Conservation (phyloP, 1,140 invertebrate species). For the Bactericera cockerelli region DNA sequence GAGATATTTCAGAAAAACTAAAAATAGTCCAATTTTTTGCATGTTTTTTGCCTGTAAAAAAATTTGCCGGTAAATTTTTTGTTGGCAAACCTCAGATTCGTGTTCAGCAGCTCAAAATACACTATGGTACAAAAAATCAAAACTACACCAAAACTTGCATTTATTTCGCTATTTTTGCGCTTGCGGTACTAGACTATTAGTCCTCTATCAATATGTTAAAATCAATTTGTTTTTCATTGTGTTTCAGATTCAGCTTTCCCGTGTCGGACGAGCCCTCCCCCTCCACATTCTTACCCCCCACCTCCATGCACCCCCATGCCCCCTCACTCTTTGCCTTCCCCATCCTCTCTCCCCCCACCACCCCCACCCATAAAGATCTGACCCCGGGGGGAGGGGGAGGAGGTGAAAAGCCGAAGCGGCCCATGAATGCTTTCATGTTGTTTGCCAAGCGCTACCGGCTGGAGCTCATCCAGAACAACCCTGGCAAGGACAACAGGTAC, state of each 20-base stretch:
- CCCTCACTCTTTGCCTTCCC: neutral
- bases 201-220: too few relatives aligned
- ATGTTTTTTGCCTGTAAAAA: too few relatives aligned
- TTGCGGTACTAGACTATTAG: too few relatives aligned
- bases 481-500: conserved; percentile 41
- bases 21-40: too few relatives aligned
- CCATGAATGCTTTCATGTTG: conserved; percentile 43
- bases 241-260: conserved; percentile 22
- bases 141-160: too few relatives aligned
- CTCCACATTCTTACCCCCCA: conserved; percentile 6
- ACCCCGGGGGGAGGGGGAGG: neutral
- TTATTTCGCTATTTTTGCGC: too few relatives aligned
- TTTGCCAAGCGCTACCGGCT: conserved; percentile 37
- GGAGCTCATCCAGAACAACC: conserved; percentile 36
- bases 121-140: too few relatives aligned
- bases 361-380: conserved; percentile 19
- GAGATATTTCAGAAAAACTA: too few relatives aligned
- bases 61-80: too few relatives aligned
- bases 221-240: too few relatives aligned
- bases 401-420: conserved; percentile 26
- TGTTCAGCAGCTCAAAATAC: too few relatives aligned
- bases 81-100: too few relatives aligned
- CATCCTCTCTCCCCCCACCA: conserved; percentile 20
- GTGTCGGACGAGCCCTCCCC: conserved; percentile 16
- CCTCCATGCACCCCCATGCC: neutral